Conservation (phyloP, 30 jellyfish, hydroid and myxozoan genomes). For the Pseudorhiza aurosa region DNA sequence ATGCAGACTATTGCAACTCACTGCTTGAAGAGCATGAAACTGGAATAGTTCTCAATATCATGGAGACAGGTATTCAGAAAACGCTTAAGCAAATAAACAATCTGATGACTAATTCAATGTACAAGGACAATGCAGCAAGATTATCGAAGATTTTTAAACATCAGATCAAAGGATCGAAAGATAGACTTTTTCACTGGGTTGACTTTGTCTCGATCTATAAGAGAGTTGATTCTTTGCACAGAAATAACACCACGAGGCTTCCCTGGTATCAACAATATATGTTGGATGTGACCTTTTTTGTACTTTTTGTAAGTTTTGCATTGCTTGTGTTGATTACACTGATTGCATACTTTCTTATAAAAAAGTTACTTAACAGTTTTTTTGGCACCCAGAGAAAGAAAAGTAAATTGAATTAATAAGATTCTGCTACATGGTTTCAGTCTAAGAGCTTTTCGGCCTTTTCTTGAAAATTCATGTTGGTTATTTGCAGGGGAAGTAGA, state of each 20-base stretch:
- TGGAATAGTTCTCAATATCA: constrained; percentile 31
- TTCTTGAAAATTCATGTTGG: no score
- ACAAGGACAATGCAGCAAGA: constrained; percentile 4
- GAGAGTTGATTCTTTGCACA: constrained; percentile 31
- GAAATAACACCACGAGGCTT: not conserved
- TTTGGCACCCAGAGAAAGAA: not conserved
- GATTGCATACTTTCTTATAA: not conserved
- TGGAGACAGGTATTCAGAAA: not conserved
- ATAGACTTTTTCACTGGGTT: constrained; percentile 53
- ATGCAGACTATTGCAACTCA: constrained; percentile 18
- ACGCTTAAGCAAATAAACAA: constrained; percentile 4
- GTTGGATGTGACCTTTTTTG: constrained; percentile 1
- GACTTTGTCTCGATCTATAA: constrained; percentile 33
- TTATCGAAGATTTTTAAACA: constrained; percentile 13
- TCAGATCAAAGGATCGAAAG: constrained; percentile 27
- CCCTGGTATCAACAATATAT: constrained; percentile 30
- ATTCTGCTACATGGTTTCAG: no score
- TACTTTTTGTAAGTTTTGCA: not conserved
- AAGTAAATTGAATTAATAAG: no score
- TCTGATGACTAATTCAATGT: not conserved
- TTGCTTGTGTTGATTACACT: no score
- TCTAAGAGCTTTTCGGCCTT: no score
- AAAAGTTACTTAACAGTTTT: not conserved
- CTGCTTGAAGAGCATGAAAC: not conserved
- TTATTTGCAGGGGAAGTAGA: no score